Conservation (phyloP, 2,888 invertebrate species). For the Coronaproctus castanopsis region DNA sequence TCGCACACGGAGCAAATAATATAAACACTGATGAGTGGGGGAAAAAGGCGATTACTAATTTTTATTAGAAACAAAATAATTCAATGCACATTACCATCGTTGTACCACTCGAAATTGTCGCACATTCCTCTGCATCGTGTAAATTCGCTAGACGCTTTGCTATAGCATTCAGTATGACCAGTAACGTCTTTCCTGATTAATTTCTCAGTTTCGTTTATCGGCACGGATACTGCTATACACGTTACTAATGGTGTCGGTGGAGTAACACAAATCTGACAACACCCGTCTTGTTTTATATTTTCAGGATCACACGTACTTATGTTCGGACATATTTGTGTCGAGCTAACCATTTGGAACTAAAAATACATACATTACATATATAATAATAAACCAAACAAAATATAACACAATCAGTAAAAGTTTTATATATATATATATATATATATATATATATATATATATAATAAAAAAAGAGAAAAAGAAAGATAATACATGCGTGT, state of each 20-base stretch:
- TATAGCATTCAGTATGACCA: slow-evolving; percentile 23
- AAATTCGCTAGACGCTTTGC: neutral
- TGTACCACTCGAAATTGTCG: neutral
- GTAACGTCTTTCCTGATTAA: slow-evolving; percentile 31
- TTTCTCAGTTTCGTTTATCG: slow-evolving; percentile 34
- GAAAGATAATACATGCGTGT: too few relatives aligned
- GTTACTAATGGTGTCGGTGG: slow-evolving; percentile 27
- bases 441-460: too few relatives aligned
- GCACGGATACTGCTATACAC: slow-evolving; percentile 37
- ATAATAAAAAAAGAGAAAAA: too few relatives aligned
- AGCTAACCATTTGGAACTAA: slow-evolving; percentile 34
- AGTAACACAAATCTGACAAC: slow-evolving; percentile 43
- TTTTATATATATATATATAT: too few relatives aligned
- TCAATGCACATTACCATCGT: neutral
- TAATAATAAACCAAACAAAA: neutral
- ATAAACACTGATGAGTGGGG: too few relatives aligned
- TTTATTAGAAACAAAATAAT: too few relatives aligned
- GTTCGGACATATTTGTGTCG: slow-evolving; percentile 39
- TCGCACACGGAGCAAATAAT: too few relatives aligned
- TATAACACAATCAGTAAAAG: too few relatives aligned
- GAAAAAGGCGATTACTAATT: too few relatives aligned
- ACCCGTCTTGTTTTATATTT: slow-evolving; percentile 37
- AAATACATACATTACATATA: slow-evolving; percentile 3
- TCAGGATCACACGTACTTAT: slow-evolving; percentile 36
- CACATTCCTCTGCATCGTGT: neutral